Evolutionary conservation across 2,113 vertebrate genomes (phyloP).

Genomic region (Podocnemis expansa): DNA sequence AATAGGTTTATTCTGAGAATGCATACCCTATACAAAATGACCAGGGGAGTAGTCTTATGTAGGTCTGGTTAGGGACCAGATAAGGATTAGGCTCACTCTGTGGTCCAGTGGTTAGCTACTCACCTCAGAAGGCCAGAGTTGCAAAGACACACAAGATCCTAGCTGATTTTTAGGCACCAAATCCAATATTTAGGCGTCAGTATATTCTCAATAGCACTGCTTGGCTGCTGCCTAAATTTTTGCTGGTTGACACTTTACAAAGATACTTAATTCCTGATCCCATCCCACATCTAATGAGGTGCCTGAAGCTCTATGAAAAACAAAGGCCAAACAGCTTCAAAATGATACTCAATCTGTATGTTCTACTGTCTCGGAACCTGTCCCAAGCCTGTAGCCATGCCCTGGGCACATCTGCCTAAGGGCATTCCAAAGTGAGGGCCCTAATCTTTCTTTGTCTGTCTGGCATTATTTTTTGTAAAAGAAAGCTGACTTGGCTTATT

Average conservation of each 20-base stretch:
- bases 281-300: background rate
- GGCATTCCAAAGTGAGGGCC: background rate
- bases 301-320: background rate
- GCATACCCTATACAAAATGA: background rate
- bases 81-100: background rate
- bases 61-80: background rate
- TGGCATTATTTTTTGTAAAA: background rate
- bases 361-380: no score
- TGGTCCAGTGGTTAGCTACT: background rate
- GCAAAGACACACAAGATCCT: background rate
- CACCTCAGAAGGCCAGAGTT: background rate
- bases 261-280: background rate
- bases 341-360: background rate
- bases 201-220: background rate
- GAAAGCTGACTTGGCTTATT: background rate
- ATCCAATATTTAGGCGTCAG: background rate
- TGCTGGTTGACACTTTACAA: background rate
- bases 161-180: background rate
- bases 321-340: background rate
- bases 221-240: background rate
- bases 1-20: background rate
- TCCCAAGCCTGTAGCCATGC: background rate
- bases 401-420: background rate
- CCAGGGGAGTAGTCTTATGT: background rate
- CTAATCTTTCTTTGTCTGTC: background rate